Evolutionary conservation across 2,113 vertebrate genomes (phyloP), one percentile per base, ranked within the genome.

Genomic region (Alces alces): DNA sequence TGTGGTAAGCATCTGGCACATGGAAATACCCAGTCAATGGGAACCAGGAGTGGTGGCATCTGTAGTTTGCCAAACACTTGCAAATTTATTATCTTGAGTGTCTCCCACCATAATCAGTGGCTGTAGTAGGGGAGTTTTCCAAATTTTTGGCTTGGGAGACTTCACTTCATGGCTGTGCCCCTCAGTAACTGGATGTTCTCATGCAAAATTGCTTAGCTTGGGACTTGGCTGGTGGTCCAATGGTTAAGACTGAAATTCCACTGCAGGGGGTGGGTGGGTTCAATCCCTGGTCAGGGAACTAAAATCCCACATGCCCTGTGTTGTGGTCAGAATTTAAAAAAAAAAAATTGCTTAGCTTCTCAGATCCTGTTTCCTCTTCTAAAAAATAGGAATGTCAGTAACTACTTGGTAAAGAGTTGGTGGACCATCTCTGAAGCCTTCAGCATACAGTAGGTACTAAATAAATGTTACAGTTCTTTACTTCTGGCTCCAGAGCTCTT

Each of bases 331-430:
- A 43, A 73, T 43, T 39, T 0, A 36, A 39, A 39, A 73, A 39
- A 39, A 73, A 25, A 95, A 87, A 96, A 47, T 6, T 21, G 6
- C 58, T 61, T 60, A 54, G 89, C 17, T 93, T 79, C 89, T 96
- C 52, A 93, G 86, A 95, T 92, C 13, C 23, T 79, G 43, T 95
- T 83, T 87, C 86, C 43, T 92, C 50, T 89, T 92, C 54, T 85
- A 39, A 93, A 96, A 80, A 93, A 70, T 0, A 61, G 57, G 17
- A 87, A 93, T 47, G 76, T 58, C 19, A 95, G 14, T 61, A 79
- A 91, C 76, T 76, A 89, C 13, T 93, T 60, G 30, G 43, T 89
- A 39, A 84, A 88, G 57, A 93, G 64, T 19, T 33, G 55, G 27
- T 14, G 2, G 64, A 73, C 87, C 61, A 25, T 50, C 19, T 58